A percentile compares a stretch with the other conserved stretches of the same genome.
phyloP scores from a whole-genome alignment of 2,888 invertebrate species.

The Drosophila lutescens region DNA sequence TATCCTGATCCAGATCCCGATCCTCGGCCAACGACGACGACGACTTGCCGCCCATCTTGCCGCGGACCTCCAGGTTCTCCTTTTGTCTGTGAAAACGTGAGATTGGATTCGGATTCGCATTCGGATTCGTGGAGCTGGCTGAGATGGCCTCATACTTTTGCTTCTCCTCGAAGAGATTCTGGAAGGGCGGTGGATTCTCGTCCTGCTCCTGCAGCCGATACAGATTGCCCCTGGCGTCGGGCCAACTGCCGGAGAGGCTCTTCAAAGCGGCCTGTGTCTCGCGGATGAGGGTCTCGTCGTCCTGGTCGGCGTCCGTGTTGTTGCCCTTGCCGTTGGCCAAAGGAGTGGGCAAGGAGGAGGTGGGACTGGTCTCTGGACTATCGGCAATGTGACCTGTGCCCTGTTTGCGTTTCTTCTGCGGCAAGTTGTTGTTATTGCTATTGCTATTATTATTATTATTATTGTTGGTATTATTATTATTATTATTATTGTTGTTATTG shows the following conservation, averaged over 20 bases:
- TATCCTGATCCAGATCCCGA: background rate
- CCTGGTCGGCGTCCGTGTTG: conserved; percentile 85
- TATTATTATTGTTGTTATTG: conserved; percentile 34
- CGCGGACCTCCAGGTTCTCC: conserved; percentile 67
- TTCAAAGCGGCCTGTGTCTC: conserved; percentile 95
- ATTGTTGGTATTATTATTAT: conserved; percentile 46
- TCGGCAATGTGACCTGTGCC: conserved; percentile 35
- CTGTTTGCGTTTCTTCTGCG: conserved; percentile 83
- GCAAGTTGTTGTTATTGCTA: conserved; percentile 66
- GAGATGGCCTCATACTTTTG: conserved; percentile 84
- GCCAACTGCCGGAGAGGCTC: conserved; percentile 94
- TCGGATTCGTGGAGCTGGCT: conserved; percentile 3
- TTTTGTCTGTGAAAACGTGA: conserved; percentile 85
- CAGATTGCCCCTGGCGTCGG: conserved; percentile 87
- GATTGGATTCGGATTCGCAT: conserved; percentile 84
- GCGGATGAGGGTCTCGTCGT: conserved; percentile 92
- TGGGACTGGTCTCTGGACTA: conserved; percentile 32
- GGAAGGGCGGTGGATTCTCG: conserved; percentile 91
- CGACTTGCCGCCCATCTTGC: too few species aligned
- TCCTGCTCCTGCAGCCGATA: conserved; percentile 90
- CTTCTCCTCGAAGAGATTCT: conserved; percentile 93
- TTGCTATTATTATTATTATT: conserved; percentile 53
- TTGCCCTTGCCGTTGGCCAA: background rate
- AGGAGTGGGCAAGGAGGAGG: conserved; percentile 16
- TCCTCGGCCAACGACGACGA: too few species aligned